Evolutionary conservation across 2,113 vertebrate genomes (phyloP), one percentile per base, ranked within the genome.

Genomic region (Otis tarda): DNA sequence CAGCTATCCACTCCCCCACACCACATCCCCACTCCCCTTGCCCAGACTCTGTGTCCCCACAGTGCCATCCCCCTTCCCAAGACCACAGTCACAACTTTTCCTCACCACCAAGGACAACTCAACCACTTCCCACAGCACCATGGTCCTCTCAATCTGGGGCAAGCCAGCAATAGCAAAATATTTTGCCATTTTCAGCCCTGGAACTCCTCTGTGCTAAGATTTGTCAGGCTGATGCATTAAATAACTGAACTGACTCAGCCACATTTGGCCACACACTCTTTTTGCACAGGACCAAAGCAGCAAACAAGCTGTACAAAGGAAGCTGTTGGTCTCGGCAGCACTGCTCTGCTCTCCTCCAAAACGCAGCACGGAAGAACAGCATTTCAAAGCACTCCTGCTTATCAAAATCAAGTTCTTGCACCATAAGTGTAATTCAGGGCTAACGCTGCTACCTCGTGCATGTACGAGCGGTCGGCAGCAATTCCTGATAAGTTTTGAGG

Each of bases 321-420:
- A 57, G 35, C 18, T 39, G 24, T 2, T 69, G 63, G 50, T 55
- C 30, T 43, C 74, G 31, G 2, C 59, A 14, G n/a, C 7, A 14
- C 56, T 56, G 49, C 53, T 50, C 30, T 27, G 39, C 90, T 56
- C 64, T 25, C 53, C 49, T 64, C 45, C 3, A 1, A 45, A 71
- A 93, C 0, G 0, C 30, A 67, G 64, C 2, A 0, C 23, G 33
- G 20, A 53, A 31, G 20, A 52, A 27, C 0, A 45, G 30, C 0
- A 0, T n/a, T 65, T 37, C 74, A 92, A 57, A 87, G 64, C n/a
- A 17, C 59, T 69, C 25, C 64, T 37, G 47, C 56, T 57, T 21
- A 53, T 9, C 61, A 43, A 89, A 94, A 82, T 17, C 39, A 60
- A 53, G 60, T 12, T 83, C 60, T 78, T 81, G 35, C 2, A 0